Evolutionary conservation across 2,113 vertebrate species (phyloP).

Genomic region (Solea solea): DNA sequence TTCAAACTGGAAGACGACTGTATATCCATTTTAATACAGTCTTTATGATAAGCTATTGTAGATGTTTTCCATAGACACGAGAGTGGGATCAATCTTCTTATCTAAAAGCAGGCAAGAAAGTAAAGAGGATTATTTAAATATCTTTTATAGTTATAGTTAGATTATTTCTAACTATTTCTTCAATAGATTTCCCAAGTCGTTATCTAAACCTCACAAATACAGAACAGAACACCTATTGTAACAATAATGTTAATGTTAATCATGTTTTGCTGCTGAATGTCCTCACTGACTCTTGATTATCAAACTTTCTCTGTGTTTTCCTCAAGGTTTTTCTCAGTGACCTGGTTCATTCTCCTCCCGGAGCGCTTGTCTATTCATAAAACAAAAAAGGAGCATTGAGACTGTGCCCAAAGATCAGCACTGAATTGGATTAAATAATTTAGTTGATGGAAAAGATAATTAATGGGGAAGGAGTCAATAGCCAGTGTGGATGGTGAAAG

Average conservation of each 20-base stretch:
- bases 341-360: conserved; percentile 24
- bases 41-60: too few species aligned
- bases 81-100: neutral
- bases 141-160: too few species aligned
- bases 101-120: neutral
- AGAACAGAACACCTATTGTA: neutral
- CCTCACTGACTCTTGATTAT: neutral
- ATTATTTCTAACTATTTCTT: too few species aligned
- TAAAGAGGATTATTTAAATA: neutral
- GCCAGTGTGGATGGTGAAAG: conserved; percentile 51
- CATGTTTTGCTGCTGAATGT: neutral
- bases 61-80: too few species aligned
- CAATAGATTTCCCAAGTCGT: neutral
- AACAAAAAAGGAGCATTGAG: conserved; percentile 50
- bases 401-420: conserved; percentile 60
- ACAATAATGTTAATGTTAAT: neutral
- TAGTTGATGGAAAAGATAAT: conserved; percentile 80
- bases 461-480: conserved; percentile 78
- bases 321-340: conserved; percentile 40
- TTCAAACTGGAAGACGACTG: too few species aligned
- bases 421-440: conserved; percentile 80
- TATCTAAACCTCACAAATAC: neutral
- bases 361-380: conserved; percentile 43
- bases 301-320: conserved; percentile 24
- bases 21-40: too few species aligned